Evolutionary conservation across 2,888 invertebrate genomes (phyloP).

Genomic region (Folsomia manolachei): DNA sequence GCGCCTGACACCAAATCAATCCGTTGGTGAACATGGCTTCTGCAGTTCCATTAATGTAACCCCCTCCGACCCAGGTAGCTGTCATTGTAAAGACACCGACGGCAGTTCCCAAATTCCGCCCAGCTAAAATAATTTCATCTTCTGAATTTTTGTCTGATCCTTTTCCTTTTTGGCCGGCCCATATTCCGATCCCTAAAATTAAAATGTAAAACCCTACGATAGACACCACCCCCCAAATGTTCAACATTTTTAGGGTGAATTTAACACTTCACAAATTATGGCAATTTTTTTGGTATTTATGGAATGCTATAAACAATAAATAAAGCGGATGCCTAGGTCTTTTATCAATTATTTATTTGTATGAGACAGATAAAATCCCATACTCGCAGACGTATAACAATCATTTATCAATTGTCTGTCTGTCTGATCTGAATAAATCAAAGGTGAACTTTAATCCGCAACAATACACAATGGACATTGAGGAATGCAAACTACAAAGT

Average conservation of each 20-base stretch:
- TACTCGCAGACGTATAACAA: too few species aligned
- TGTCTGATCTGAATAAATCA: too few species aligned
- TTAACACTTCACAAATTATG: too few species aligned
- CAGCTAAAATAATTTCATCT: constrained; percentile 72
- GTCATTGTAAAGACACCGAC: constrained; percentile 99
- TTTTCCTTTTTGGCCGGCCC: constrained; percentile 63
- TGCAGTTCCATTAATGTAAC: constrained; percentile 98
- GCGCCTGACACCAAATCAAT: constrained; percentile 68
- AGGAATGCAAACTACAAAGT: too few species aligned
- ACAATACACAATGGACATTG: too few species aligned
- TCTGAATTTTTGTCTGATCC: constrained; percentile 56
- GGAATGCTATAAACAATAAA: too few species aligned
- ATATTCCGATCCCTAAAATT: constrained; percentile 66
- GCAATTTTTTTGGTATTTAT: too few species aligned
- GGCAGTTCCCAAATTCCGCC: constrained; percentile 91
- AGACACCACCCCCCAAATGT: constrained; percentile 63
- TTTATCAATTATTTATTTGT: too few species aligned
- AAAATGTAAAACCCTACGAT: constrained; percentile 67
- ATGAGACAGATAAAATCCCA: too few species aligned
- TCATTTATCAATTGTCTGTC: too few species aligned
- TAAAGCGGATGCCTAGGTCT: too few species aligned
- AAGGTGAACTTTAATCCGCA: too few species aligned
- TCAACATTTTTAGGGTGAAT: constrained; percentile 53
- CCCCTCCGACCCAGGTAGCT: constrained; percentile 99
- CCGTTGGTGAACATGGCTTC: constrained; percentile 77